A percentile compares a stretch with the other conserved stretches of the same genome.
phyloP scores from a whole-genome alignment of 2,888 invertebrate species.

The Diploptera punctata region DNA sequence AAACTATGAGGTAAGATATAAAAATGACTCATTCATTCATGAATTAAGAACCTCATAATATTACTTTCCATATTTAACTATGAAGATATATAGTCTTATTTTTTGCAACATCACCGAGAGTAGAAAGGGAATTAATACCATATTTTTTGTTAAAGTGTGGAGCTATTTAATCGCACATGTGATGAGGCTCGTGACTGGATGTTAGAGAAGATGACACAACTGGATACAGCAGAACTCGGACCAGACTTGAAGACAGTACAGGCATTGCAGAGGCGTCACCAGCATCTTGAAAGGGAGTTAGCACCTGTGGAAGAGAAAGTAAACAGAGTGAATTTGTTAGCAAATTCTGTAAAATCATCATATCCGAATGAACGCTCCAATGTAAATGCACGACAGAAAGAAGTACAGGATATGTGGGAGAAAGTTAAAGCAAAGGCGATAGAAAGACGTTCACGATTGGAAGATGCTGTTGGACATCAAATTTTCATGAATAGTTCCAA shows the following conservation, averaged over 20 bases:
- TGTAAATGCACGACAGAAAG: conserved; percentile 82
- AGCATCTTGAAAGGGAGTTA: conserved; percentile 91
- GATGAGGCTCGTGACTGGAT: conserved; percentile 98
- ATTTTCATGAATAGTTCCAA: conserved; percentile 88
- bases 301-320: conserved; percentile 94
- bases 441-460: conserved; percentile 82
- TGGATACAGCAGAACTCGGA: conserved; percentile 78
- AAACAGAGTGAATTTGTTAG: conserved; percentile 80
- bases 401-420: conserved; percentile 88
- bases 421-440: conserved; percentile 83
- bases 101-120: no score
- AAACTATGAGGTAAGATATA: no score
- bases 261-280: conserved; percentile 89
- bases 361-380: conserved; percentile 91
- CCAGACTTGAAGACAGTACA: conserved; percentile 91
- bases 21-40: no score
- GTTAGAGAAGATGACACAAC: conserved; percentile 91
- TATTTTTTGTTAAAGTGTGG: conserved; percentile 70
- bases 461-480: conserved; percentile 95
- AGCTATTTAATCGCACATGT: conserved; percentile 93
- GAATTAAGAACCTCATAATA: no score
- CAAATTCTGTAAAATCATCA: conserved; percentile 87
- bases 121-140: no score
- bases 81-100: no score
- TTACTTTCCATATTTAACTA: no score